Evolutionary conservation across 2,888 invertebrate genomes (phyloP), one percentile per base, ranked within the genome.

Genomic region (Trypoxylon attenuatum): DNA sequence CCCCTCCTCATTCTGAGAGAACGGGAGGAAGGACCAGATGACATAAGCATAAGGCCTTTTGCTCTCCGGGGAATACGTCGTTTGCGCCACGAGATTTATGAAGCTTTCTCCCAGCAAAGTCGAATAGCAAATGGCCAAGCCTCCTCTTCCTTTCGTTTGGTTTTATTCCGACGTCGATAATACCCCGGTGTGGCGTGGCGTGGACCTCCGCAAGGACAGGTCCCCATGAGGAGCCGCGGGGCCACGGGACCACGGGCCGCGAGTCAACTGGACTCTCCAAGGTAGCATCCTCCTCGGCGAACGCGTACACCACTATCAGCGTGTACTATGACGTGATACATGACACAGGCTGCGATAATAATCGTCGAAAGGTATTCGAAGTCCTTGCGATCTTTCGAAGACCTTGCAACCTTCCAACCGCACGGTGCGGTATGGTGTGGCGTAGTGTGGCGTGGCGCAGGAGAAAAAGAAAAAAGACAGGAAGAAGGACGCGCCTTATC

Each of bases 91-190:
- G 64, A 78, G 80, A 82, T 82, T 82, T 82, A 82, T 78, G 80
- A 79, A 82, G 79, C 82, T 82, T 82, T 82, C 82, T 76, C 73
- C 55, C 62, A 50, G 43, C 60, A n/a, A n/a, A n/a, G 57, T 56
- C 59, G 63, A 75, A 69, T 71, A 75, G 68, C 71, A 68, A 67
- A 65, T 63, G 57, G 58, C 54, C 41, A 33, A 13, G 33, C 33
- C 33, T n/a, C n/a, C n/a, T 68, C 60, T 73, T 42, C 25, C 46
- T 43, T 58, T 43, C 46, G 33, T 56, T 70, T 63, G 61, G 52
- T 69, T 75, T 75, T 71, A 68, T 75, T 63, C 46, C 33, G 41
- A 43, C 39, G 61, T 58, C 58, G 54, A 66, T 66, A 61, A 68
- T 60, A 55, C 57, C 43, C 54, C 33, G 10, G n/a, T 10, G 33